A percentile compares a stretch with the other conserved stretches of the same genome.
phyloP scores from a whole-genome alignment of 2,113 vertebrate genomes.

The Sebastes fasciatus region DNA sequence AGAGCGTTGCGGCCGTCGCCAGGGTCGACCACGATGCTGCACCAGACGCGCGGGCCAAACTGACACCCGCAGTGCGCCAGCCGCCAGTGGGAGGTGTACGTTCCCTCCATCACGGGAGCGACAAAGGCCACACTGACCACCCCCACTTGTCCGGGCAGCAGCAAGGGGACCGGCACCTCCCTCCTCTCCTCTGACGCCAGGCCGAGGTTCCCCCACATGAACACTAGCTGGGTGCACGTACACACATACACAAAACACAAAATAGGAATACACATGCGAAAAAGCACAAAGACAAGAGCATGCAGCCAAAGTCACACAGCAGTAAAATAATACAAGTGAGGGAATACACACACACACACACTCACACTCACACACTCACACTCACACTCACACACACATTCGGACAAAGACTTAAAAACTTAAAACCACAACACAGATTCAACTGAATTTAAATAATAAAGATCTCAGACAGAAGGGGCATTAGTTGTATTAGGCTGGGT shows the following conservation, averaged over 20 bases:
- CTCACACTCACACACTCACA: constrained; percentile 4
- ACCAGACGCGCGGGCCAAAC: constrained; percentile 98
- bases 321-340: constrained; percentile 48
- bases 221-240: constrained; percentile 89
- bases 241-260: constrained; percentile 77
- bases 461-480: constrained; percentile 48
- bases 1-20: constrained; percentile 50
- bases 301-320: constrained; percentile 59
- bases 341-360: constrained; percentile 12
- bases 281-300: constrained; percentile 67
- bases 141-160: constrained; percentile 93
- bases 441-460: constrained; percentile 65
- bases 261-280: constrained; percentile 75
- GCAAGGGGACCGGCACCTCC: constrained; percentile 91
- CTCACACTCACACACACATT: constrained; percentile 34
- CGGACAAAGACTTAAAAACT: constrained; percentile 56
- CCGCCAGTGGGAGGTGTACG: constrained; percentile 98
- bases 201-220: constrained; percentile 98
- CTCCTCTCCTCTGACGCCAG: constrained; percentile 90
- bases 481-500: constrained; percentile 46
- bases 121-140: constrained; percentile 95
- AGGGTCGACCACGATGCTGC: constrained; percentile 95
- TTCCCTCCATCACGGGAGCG: constrained; percentile 93
- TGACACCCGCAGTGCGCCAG: constrained; percentile 95
- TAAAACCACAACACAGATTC: constrained; percentile 47